Base-by-base conservation (phyloP, 1,140 invertebrate genomes). In the Bombus consobrinus region DNA sequence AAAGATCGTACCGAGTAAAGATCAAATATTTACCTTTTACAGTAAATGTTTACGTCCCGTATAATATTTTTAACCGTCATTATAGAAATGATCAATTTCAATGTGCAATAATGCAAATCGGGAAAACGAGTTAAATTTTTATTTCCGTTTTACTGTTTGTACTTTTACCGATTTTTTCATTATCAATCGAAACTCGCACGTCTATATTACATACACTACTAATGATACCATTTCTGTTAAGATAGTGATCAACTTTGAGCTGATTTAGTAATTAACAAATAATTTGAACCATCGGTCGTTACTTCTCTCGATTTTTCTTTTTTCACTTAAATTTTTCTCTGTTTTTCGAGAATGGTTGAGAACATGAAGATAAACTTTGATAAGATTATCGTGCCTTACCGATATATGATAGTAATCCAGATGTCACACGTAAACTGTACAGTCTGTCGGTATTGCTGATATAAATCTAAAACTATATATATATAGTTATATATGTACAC, bases 351-450 rank as follows among this genome's bases (percentile, higher is more conserved):
- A 84, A 76, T 74, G 57, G 77, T 62, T 37, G 68, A 81, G 47
- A 39, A 32, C 76, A 71, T 47, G 32, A 74, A 93, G 93, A 94
- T 93, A 93, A 87, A 90, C 69, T 78, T 68, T 72, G 92, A 93
- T 93, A 94, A 94, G 93, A 94, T 94, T 91, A 91, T 71, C 66
- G 34, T 66, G n/a, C 64, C 53, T 76, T 77, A 85, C 68, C n/a
- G 80, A 75, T 79, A 82, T 28, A 15, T 53, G 62, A 43, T 64
- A 74, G n/a, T 57, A 79, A 47, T 82, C 69, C 57, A 57, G 59
- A 34, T 72, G 69, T 34, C 22, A 47, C 37, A 53, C 6, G 47
- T 53, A 32, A 57, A 43, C 64, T 69, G 37, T 82, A 74, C 32
- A 83, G 66, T 10, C 4, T 32, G 12, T 64, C n/a, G 10, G 34